phyloP scores from a whole-genome alignment of 2,888 invertebrate species.

The Caenorhabditis sp. region DNA sequence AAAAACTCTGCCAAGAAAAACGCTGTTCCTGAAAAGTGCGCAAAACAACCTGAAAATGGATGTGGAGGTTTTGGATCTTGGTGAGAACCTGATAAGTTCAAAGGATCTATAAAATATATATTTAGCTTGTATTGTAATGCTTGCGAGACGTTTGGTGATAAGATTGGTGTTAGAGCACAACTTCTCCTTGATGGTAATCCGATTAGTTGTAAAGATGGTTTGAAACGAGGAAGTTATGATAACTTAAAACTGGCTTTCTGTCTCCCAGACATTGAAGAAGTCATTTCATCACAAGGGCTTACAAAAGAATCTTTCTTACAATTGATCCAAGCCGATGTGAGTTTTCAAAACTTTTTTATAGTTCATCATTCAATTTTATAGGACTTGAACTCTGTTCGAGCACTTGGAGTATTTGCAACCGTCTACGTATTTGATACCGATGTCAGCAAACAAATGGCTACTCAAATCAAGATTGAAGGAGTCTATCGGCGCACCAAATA shows the following conservation, averaged over 20 bases:
- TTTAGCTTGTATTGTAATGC: slow-evolving; percentile 70
- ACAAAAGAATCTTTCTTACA: slow-evolving; percentile 65
- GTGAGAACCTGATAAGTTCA: slow-evolving; percentile 25
- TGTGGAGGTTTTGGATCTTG: slow-evolving; percentile 70
- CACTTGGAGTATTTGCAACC: slow-evolving; percentile 69
- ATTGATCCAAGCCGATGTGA: slow-evolving; percentile 64
- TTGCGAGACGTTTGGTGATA: slow-evolving; percentile 62
- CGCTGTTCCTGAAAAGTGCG: slow-evolving; percentile 67
- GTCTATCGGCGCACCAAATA: slow-evolving; percentile 66
- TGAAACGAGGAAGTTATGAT: slow-evolving; percentile 66
- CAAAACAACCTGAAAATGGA: slow-evolving; percentile 62
- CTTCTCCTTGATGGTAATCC: slow-evolving; percentile 65
- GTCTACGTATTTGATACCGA: slow-evolving; percentile 69
- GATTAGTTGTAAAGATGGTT: slow-evolving; percentile 64
- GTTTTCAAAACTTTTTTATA: neutral
- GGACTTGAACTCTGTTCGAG: slow-evolving; percentile 59
- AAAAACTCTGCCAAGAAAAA: slow-evolving; percentile 66
- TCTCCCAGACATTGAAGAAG: slow-evolving; percentile 66
- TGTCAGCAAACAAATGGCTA: slow-evolving; percentile 66
- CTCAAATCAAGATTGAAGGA: slow-evolving; percentile 62
- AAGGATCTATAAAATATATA: slow-evolving; percentile 11
- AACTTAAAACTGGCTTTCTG: slow-evolving; percentile 68
- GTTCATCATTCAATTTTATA: slow-evolving; percentile 20
- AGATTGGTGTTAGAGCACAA: slow-evolving; percentile 64
- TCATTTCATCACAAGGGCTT: slow-evolving; percentile 65